Evolutionary conservation across 2,113 vertebrate species (phyloP).

Genomic region (Pituophis catenifer): DNA sequence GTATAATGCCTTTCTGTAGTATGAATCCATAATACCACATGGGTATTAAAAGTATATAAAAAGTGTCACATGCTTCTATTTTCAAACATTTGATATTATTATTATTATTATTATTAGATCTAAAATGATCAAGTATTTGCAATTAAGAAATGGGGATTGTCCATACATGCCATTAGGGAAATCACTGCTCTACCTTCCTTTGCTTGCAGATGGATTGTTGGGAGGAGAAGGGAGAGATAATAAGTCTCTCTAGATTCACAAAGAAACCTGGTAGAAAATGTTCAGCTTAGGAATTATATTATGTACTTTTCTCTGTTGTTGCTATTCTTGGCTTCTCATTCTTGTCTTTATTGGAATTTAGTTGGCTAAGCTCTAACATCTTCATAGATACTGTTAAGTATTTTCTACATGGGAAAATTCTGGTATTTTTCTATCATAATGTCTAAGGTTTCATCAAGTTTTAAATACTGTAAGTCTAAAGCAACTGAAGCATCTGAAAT

Average conservation of each 20-base stretch:
- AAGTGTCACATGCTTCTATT: conserved; percentile 37
- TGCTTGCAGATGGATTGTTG: neutral
- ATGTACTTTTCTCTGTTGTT: conserved; percentile 15
- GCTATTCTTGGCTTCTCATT: conserved; percentile 2
- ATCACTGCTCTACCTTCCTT: conserved; percentile 15
- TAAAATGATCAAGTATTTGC: conserved; percentile 41
- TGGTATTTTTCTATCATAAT: conserved; percentile 2
- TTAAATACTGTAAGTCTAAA: neutral
- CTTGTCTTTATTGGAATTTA: conserved; percentile 17
- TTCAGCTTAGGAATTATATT: neutral
- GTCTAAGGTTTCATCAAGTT: neutral
- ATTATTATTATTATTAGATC: conserved; percentile 25
- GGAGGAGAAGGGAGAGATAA: neutral
- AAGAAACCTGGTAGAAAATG: conserved; percentile 16
- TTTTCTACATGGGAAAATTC: conserved; percentile 6
- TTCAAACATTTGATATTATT: conserved; percentile 41
- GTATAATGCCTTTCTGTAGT: conserved; percentile 62
- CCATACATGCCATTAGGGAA: conserved; percentile 20
- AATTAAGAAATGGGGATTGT: conserved; percentile 24
- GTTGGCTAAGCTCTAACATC: conserved; percentile 10
- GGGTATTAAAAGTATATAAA: conserved; percentile 68
- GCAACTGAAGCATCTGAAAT: neutral
- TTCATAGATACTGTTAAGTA: conserved; percentile 2
- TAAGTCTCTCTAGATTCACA: conserved; percentile 23
- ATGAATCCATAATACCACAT: conserved; percentile 59